phyloP scores from a whole-genome alignment of 2,113 vertebrate genomes.

The Synodontis membranacea region DNA sequence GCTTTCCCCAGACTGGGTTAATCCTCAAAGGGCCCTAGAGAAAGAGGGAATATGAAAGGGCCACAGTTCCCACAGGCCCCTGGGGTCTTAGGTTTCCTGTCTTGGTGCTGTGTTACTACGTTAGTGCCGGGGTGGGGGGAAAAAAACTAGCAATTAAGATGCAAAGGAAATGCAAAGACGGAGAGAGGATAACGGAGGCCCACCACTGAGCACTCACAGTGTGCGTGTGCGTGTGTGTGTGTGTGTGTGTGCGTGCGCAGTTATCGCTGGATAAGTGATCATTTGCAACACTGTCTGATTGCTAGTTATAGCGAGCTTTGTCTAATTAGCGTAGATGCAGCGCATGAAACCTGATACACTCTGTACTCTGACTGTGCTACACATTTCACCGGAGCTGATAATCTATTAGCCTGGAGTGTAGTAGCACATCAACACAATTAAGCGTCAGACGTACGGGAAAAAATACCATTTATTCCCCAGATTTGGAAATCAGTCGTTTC shows the following conservation, averaged over 20 bases:
- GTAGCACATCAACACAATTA: background rate
- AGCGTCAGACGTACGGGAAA: background rate
- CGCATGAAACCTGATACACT: background rate
- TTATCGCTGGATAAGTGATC: conserved; percentile 5
- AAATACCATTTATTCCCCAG: background rate
- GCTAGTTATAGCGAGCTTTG: background rate
- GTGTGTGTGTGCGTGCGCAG: conserved; percentile 10
- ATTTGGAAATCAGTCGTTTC: background rate
- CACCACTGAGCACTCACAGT: conserved; percentile 10
- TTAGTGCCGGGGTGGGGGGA: background rate
- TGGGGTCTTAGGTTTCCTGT: conserved; percentile 43
- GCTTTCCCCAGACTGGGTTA: conserved; percentile 35
- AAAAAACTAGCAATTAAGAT: conserved; percentile 37
- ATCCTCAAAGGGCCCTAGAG: conserved; percentile 39
- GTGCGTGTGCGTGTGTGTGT: conserved; percentile 33
- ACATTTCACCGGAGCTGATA: conserved; percentile 62
- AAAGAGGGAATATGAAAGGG: conserved; percentile 40
- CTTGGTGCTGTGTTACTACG: conserved; percentile 32
- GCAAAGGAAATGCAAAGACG: conserved; percentile 38
- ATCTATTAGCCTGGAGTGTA: conserved; percentile 19
- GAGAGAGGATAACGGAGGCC: conserved; percentile 39
- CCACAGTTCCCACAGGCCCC: conserved; percentile 40
- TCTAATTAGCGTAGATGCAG: background rate
- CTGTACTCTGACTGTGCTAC: conserved; percentile 6
- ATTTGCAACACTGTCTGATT: background rate